These are phyloP conservation scores for Thera obeliscata DNA, from an alignment of 2,888 invertebrate genomes.

Conservation along the genomic window DNA sequence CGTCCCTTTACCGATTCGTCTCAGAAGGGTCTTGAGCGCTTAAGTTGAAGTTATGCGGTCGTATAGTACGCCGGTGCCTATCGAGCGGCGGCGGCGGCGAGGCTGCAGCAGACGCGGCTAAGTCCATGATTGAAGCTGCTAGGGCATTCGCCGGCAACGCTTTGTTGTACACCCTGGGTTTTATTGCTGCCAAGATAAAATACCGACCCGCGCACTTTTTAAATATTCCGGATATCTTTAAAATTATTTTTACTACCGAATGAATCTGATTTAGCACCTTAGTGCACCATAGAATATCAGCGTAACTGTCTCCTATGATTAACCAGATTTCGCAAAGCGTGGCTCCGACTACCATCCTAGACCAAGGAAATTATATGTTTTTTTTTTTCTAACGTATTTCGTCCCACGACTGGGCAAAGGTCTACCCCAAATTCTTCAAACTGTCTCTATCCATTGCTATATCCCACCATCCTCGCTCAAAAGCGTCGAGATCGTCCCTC, in stretches of 20 bases:
- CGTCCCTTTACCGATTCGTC: conserved; percentile 28
- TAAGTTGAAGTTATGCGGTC: conserved; percentile 39
- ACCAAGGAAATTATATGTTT: no score
- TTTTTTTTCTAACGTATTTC: no score
- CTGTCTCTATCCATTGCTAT: no score
- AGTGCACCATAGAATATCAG: no score
- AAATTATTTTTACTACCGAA: no score
- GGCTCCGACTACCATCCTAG: not conserved
- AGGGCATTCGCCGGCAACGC: conserved; percentile 3
- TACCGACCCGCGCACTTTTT: not conserved
- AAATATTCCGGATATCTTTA: not conserved
- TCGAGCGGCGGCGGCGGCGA: conserved; percentile 31
- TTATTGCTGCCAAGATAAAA: conserved; percentile 10
- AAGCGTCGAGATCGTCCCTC: no score
- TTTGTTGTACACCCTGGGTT: conserved; percentile 7
- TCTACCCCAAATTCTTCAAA: no score
- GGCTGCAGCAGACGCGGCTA: conserved; percentile 43
- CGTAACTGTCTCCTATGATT: no score
- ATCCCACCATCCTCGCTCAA: no score
- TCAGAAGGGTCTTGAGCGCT: conserved; percentile 30
- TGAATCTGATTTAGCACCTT: no score
- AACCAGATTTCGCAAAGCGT: no score
- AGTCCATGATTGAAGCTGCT: conserved; percentile 45
- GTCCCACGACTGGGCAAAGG: no score
- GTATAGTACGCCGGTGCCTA: conserved; percentile 25